Evolutionary conservation across 2,888 invertebrate species (phyloP).

Genomic region (Asteroscopus sphinx): DNA sequence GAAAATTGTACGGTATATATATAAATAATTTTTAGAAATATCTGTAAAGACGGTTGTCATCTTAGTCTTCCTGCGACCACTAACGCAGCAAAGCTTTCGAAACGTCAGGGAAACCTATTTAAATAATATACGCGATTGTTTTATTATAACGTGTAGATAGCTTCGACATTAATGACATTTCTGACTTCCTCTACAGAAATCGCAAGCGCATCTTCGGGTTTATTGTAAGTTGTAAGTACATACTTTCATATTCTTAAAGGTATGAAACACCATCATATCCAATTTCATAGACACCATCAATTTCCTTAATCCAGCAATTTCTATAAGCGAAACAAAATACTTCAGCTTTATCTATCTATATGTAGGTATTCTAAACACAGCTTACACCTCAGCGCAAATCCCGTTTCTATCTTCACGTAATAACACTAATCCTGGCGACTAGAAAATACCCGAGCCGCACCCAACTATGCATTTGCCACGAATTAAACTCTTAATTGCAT

Average conservation of each 20-base stretch:
- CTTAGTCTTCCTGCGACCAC: too few relatives aligned
- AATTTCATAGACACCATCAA: conserved; percentile 36
- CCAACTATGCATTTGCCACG: conserved; percentile 41
- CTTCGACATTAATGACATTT: too few relatives aligned
- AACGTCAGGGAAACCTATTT: too few relatives aligned
- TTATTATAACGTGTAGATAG: too few relatives aligned
- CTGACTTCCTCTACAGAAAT: too few relatives aligned
- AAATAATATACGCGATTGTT: too few relatives aligned
- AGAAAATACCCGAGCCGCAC: conserved; percentile 46
- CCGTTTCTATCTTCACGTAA: conserved; percentile 57
- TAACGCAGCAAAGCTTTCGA: too few relatives aligned
- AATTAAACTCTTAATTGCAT: conserved; percentile 70
- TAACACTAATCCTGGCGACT: conserved; percentile 58
- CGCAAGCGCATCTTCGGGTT: too few relatives aligned
- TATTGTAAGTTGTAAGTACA: too few relatives aligned
- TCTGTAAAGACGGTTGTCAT: too few relatives aligned
- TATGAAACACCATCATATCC: conserved; percentile 28
- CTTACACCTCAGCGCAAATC: conserved; percentile 54
- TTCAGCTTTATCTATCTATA: conserved; percentile 33
- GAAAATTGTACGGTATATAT: too few relatives aligned
- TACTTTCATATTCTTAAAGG: conserved; percentile 9
- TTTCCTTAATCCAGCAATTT: conserved; percentile 38
- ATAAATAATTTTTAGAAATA: too few relatives aligned
- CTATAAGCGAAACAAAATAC: conserved; percentile 46
- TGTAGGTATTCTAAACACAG: conserved; percentile 43